Percentiles rank a stretch among this genome's conserved stretches.
phyloP scores from a whole-genome alignment of 2,888 invertebrate species.

The Scaptomyza polygonia region DNA sequence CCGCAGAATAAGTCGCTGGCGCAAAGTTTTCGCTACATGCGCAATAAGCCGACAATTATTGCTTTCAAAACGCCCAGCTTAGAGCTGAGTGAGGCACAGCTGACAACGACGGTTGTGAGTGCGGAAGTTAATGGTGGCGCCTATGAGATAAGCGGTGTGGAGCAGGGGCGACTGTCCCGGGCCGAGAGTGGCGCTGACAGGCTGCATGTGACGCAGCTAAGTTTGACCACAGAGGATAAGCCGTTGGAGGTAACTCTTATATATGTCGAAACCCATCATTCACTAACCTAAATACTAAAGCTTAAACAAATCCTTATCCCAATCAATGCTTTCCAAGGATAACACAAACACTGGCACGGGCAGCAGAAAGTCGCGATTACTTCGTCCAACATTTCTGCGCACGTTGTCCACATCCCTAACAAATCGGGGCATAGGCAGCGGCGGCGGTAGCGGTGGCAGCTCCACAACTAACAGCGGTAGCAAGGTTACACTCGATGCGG shows the following conservation, averaged over 20 bases:
- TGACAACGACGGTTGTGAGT: slow-evolving; percentile 84
- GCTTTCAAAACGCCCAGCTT: slow-evolving; percentile 93
- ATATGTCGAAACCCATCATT: background rate
- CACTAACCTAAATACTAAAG: slow-evolving; percentile 23
- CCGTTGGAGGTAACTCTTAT: slow-evolving; percentile 88
- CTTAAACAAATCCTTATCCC: slow-evolving; percentile 1
- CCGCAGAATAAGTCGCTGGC: slow-evolving; percentile 92
- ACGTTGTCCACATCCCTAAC: slow-evolving; percentile 82
- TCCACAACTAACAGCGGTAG: slow-evolving; percentile 83
- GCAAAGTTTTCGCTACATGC: slow-evolving; percentile 95
- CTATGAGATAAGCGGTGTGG: slow-evolving; percentile 21
- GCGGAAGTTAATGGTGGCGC: slow-evolving; percentile 36
- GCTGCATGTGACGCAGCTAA: slow-evolving; percentile 48
- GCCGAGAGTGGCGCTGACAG: slow-evolving; percentile 43
- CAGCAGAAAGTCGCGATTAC: slow-evolving; percentile 82
- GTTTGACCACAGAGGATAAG: slow-evolving; percentile 85
- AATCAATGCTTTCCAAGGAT: slow-evolving; percentile 58
- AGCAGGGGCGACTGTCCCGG: slow-evolving; percentile 86
- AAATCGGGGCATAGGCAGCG: slow-evolving; percentile 60
- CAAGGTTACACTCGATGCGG: slow-evolving; percentile 84
- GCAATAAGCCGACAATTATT: slow-evolving; percentile 94
- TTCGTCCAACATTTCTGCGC: slow-evolving; percentile 83
- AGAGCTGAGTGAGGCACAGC: slow-evolving; percentile 88
- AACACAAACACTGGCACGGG: slow-evolving; percentile 53
- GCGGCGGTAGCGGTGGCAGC: slow-evolving; percentile 77